phyloP scores from a whole-genome alignment of 1,140 invertebrate species.

The Phthorimaea operculella region DNA sequence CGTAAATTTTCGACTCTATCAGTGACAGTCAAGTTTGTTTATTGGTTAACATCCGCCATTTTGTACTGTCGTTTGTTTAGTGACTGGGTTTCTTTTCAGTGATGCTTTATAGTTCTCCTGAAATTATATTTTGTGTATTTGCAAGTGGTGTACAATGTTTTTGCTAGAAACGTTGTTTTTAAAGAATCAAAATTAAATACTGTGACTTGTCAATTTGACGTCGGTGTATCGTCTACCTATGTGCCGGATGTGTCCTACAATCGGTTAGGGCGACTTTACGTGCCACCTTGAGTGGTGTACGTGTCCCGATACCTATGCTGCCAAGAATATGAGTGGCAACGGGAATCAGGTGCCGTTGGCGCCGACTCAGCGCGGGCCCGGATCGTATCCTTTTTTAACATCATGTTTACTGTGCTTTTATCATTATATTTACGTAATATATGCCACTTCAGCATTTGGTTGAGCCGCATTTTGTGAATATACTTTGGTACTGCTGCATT shows the following conservation, averaged over 20 bases:
- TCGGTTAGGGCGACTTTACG: conserved; percentile 62
- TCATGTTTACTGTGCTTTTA: conserved; percentile 35
- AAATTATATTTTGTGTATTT: conserved; percentile 51
- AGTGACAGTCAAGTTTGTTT: conserved; percentile 63
- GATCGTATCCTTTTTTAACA: conserved; percentile 60
- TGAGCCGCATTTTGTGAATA: conserved; percentile 49
- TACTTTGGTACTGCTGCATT: too few relatives aligned
- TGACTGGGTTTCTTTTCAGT: conserved; percentile 56
- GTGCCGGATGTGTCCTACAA: conserved; percentile 67
- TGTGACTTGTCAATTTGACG: conserved; percentile 60
- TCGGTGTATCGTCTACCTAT: conserved; percentile 56
- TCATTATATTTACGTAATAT: conserved; percentile 63
- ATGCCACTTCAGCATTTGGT: conserved; percentile 48
- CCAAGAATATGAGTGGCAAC: conserved; percentile 64
- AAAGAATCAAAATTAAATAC: conserved; percentile 50
- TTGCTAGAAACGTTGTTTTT: conserved; percentile 57
- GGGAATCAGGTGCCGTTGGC: conserved; percentile 65
- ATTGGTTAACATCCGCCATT: conserved; percentile 67
- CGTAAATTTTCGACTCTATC: conserved; percentile 32
- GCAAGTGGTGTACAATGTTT: conserved; percentile 61
- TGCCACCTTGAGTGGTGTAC: conserved; percentile 66
- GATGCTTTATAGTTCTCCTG: conserved; percentile 52
- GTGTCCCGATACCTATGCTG: conserved; percentile 65
- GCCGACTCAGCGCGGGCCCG: conserved; percentile 57
- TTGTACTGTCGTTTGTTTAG: conserved; percentile 67